A percentile compares a stretch with the other conserved stretches of the same genome.
phyloP scores from a whole-genome alignment of 2,888 invertebrate species.

The Apantesis nais region DNA sequence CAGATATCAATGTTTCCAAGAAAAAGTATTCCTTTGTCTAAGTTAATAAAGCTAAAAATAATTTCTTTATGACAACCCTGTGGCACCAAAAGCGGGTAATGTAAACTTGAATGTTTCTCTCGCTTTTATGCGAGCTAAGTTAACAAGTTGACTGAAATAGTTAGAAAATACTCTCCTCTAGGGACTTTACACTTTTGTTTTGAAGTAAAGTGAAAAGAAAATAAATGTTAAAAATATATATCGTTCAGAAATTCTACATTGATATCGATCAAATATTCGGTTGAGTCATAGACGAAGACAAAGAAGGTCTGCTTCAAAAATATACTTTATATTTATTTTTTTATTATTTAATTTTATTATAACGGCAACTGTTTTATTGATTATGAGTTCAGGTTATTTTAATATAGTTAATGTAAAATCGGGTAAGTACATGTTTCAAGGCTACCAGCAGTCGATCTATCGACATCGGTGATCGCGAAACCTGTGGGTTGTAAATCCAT shows the following conservation, averaged over 20 bases:
- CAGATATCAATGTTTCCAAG: no score
- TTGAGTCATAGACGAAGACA: slow-evolving; percentile 2
- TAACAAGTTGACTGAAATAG: slow-evolving; percentile 31
- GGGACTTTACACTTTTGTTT: background rate
- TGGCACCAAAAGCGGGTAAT: slow-evolving; percentile 15
- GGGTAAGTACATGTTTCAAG: slow-evolving; percentile 29
- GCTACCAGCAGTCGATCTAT: slow-evolving; percentile 33
- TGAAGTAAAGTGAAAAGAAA: background rate
- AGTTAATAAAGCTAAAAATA: background rate
- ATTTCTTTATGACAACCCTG: slow-evolving; percentile 30
- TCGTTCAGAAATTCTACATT: background rate
- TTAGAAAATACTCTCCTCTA: slow-evolving; percentile 30
- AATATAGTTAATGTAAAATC: slow-evolving; percentile 7
- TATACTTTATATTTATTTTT: background rate
- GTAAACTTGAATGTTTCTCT: slow-evolving; percentile 29
- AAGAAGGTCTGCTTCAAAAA: background rate
- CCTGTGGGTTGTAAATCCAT: slow-evolving; percentile 17
- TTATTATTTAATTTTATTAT: background rate
- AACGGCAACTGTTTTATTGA: background rate
- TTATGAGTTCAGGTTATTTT: background rate
- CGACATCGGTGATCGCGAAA: slow-evolving; percentile 35
- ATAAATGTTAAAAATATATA: background rate
- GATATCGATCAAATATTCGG: background rate
- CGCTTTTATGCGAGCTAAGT: slow-evolving; percentile 10
- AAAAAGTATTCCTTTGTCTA: background rate